Percentiles rank a stretch among this genome's conserved stretches.
These are phyloP conservation scores for Sphyrna mokarran DNA, from an alignment of 2,113 vertebrate species.

Conservation along the genomic window DNA sequence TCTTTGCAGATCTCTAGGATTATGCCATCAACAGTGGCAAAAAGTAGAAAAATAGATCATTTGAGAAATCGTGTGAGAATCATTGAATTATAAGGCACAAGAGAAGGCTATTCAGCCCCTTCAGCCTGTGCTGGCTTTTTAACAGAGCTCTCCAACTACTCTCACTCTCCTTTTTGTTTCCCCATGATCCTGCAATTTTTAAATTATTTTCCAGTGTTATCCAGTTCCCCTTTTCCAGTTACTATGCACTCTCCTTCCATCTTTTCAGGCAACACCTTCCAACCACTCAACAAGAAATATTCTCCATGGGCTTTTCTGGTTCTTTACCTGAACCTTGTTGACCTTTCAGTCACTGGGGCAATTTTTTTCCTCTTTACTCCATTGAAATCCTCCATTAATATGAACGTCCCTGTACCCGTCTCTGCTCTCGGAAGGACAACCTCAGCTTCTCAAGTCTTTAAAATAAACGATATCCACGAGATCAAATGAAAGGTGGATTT, in stretches of 20 bases:
- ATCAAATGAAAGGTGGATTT: not conserved
- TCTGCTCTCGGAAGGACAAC: not conserved
- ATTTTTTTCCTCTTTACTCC: not conserved
- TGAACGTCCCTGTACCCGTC: not conserved
- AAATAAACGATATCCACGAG: not conserved
- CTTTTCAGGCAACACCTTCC: not conserved
- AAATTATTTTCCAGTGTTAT: not conserved
- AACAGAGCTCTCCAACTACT: not conserved
- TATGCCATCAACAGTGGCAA: not conserved
- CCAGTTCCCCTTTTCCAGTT: not conserved
- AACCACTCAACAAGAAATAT: not conserved
- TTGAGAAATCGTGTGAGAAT: not conserved
- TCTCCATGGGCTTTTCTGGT: not conserved
- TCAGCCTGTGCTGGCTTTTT: not conserved
- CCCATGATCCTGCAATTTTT: not conserved
- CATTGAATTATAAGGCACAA: not conserved
- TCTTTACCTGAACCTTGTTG: not conserved
- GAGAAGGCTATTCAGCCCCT: not conserved
- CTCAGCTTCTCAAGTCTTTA: too few relatives aligned
- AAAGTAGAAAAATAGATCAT: not conserved
- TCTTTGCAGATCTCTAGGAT: not conserved
- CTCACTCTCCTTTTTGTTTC: not conserved
- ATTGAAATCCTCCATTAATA: not conserved
- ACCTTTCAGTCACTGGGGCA: not conserved
- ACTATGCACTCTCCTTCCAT: not conserved